A percentile compares a stretch with the other conserved stretches of the same genome.
Conservation (phyloP, 2,113 vertebrate species). For the Dendrocopos noguchii region DNA sequence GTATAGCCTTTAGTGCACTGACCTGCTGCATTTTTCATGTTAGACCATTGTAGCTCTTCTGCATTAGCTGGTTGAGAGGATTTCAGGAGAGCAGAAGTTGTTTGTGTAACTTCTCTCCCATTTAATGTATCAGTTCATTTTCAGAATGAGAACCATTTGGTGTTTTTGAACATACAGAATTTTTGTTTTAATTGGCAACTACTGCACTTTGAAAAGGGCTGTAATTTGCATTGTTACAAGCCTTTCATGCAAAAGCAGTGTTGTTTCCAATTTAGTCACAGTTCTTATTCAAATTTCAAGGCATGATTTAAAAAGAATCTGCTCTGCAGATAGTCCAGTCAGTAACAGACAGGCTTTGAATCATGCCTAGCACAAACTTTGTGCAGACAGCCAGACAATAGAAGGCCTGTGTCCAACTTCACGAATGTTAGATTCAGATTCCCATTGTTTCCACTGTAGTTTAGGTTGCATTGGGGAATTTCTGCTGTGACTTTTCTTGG, state of each 20-base stretch:
- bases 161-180: neutral
- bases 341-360: constrained; percentile 6
- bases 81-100: neutral
- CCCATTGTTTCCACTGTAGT: constrained; percentile 37
- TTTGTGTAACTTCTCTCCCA: neutral
- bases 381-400: constrained; percentile 56
- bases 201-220: neutral
- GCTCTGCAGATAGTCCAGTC: constrained; percentile 13
- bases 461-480: constrained; percentile 44
- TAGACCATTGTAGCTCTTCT: neutral
- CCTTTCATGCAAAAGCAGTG: neutral
- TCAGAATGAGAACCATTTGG: constrained; percentile 9
- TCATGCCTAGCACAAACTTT: constrained; percentile 12
- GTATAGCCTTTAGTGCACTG: neutral
- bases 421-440: constrained; percentile 23
- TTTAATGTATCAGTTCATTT: neutral
- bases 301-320: constrained; percentile 7
- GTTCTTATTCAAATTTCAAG: constrained; percentile 38
- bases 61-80: neutral
- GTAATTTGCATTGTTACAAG: neutral
- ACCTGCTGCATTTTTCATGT: neutral
- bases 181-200: constrained; percentile 12
- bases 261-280: constrained; percentile 24
- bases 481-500: constrained; percentile 45
- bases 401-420: constrained; percentile 37